These are phyloP conservation scores for Jaculus jaculus DNA, from an alignment of 2,113 vertebrate species.

Conservation along the genomic window DNA sequence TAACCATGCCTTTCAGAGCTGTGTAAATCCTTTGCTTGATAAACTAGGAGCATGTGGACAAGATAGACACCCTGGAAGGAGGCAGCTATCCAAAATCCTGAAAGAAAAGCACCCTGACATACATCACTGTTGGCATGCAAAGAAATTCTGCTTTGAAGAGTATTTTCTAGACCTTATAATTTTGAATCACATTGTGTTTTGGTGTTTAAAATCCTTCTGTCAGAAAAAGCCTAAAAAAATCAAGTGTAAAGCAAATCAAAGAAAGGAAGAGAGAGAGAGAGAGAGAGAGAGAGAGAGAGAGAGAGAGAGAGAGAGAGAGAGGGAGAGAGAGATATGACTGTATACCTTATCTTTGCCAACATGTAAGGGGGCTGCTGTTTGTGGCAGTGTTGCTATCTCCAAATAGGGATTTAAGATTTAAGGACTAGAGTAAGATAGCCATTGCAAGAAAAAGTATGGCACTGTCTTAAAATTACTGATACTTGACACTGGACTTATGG, in stretches of 20 bases:
- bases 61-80: not conserved
- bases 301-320: no score
- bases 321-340: not conserved
- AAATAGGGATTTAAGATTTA: slow-evolving; percentile 53
- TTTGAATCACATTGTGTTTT: not conserved
- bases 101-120: not conserved
- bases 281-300: not conserved
- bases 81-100: not conserved
- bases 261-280: not conserved
- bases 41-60: not conserved
- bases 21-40: slow-evolving; percentile 49
- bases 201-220: slow-evolving; percentile 29
- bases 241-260: slow-evolving; percentile 4
- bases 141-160: slow-evolving; percentile 45
- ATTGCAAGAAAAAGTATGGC: slow-evolving; percentile 10
- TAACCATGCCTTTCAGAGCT: slow-evolving; percentile 16
- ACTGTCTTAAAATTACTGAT: slow-evolving; percentile 37
- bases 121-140: not conserved
- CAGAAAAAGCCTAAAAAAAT: slow-evolving; percentile 10
- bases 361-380: not conserved
- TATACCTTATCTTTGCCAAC: slow-evolving; percentile 16
- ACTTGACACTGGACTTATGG: not conserved
- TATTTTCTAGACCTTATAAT: slow-evolving; percentile 39
- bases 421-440: slow-evolving; percentile 11
- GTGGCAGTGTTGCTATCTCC: not conserved